phyloP scores from a whole-genome alignment of 2,113 vertebrate genomes.

The Gasterosteus aculeatus region DNA sequence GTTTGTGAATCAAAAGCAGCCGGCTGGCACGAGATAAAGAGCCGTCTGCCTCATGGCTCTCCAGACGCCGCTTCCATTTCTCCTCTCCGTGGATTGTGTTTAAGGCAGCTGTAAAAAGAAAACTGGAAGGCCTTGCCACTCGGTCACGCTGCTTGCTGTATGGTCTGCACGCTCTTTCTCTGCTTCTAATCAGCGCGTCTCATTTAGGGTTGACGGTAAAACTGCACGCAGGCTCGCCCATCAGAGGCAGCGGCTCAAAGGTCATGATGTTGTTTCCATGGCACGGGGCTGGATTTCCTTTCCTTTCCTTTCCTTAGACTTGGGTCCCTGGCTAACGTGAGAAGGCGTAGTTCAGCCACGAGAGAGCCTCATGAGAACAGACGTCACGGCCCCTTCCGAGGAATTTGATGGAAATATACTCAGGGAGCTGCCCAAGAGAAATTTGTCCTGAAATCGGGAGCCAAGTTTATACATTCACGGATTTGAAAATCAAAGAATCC shows the following conservation, averaged over 20 bases:
- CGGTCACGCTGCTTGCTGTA: conserved; percentile 39
- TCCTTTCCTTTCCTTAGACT: neutral
- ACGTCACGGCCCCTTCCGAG: conserved; percentile 4
- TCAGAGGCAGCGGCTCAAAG: conserved; percentile 40
- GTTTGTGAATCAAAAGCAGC: conserved; percentile 67
- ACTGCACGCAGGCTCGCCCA: conserved; percentile 45
- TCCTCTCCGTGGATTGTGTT: conserved; percentile 64
- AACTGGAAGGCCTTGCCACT: conserved; percentile 45
- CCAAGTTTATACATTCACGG: conserved; percentile 14
- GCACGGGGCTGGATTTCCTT: neutral
- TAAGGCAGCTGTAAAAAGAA: conserved; percentile 59
- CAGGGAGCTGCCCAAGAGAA: neutral
- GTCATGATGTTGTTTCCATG: conserved; percentile 47
- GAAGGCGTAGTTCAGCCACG: conserved; percentile 1
- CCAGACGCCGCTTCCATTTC: conserved; percentile 33
- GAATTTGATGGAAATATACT: conserved; percentile 26
- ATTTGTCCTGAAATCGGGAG: conserved; percentile 14
- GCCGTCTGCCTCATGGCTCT: conserved; percentile 12
- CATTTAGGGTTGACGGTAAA: conserved; percentile 61
- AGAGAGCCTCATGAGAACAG: conserved; percentile 28
- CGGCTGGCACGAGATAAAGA: conserved; percentile 78
- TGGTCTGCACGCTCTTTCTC: conserved; percentile 50
- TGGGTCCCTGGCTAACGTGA: conserved; percentile 26
- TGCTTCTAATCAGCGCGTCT: conserved; percentile 71
- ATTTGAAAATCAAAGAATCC: conserved; percentile 8